Base-by-base conservation (phyloP, 1,140 invertebrate species). In the Diploscapter pachys region DNA sequence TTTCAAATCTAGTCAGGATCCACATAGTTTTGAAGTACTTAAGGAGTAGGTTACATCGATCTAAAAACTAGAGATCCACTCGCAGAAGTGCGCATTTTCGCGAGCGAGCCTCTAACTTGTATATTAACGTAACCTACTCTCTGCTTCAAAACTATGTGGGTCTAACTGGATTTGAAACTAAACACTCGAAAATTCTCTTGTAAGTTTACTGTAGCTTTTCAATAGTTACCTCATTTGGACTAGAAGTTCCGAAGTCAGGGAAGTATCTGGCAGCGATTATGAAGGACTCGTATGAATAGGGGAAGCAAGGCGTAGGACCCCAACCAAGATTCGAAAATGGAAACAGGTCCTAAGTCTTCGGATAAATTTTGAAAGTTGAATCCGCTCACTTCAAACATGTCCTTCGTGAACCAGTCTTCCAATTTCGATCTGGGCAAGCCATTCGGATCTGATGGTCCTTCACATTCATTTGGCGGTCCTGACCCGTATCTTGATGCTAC, bases 241-340 rank as follows among this genome's bases (percentile, higher is more conserved):
- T 69, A 2, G 63, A 9, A 6, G 81, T 77, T 55, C 84, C 83
- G 63, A 84, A 84, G n/a, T 80, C 65, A 2, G 83, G 83, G 59
- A 84, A 84, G 63, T 85, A 84, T n/a, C 83, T 73, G n/a, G 84
- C 75, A 48, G 83, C 83, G 65, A 84, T 84, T 9, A 78, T 76
- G 72, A 84, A 84, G 6, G 78, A 61, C 59, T 84, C 82, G 63
- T 81, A 84, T 4, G 82, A 84, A 71, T 85, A 84, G 2, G 83
- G 83, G 48, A 77, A 78, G 65, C 83, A 84, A 4, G 66, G 51
- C 64, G 79, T 56, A 0, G 81, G 82, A 3, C 83, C 83, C 79
- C 78, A 84, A 53, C 82, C 82, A 54, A 85, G 78, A 75, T 84
- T 84, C 0, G 83, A 81, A 55, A 78, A 77, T 5, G 82, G 82